phyloP scores from a whole-genome alignment of 53 echinoderm and acorn worm species.

The Holothuria leucospilota region DNA sequence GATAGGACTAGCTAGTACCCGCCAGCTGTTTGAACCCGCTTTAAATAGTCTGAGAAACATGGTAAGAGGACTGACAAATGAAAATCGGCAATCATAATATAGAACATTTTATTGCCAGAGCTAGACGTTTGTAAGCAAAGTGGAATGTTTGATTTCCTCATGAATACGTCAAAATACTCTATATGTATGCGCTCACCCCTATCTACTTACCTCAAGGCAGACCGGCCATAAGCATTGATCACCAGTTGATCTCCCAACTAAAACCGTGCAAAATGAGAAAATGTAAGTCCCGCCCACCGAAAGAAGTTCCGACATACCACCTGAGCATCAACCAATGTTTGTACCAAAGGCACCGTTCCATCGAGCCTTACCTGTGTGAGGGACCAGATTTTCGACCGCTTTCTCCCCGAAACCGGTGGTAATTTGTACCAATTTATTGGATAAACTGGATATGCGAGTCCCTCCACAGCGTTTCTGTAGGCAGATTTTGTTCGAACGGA shows the following conservation, averaged over 20 bases:
- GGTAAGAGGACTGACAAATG: no score
- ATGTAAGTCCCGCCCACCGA: slow-evolving; percentile 10
- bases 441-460: slow-evolving; percentile 43
- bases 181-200: background rate
- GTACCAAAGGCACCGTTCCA: slow-evolving; percentile 13
- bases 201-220: background rate
- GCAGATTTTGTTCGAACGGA: background rate
- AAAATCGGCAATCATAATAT: no score
- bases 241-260: slow-evolving; percentile 3
- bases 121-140: slow-evolving; percentile 8
- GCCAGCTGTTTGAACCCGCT: no score
- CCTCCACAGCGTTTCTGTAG: slow-evolving; percentile 22
- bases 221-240: background rate
- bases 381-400: slow-evolving; percentile 39
- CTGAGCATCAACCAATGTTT: background rate
- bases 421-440: background rate
- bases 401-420: slow-evolving; percentile 4
- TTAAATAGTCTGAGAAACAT: no score
- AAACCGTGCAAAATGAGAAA: no score
- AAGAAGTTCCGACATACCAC: slow-evolving; percentile 8
- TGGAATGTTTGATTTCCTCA: slow-evolving; percentile 24
- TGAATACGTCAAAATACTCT: background rate
- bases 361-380: slow-evolving; percentile 28
- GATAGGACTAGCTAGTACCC: no score
- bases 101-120: no score